Evolutionary conservation across 1,140 invertebrate genomes (phyloP), one percentile per base, ranked within the genome.

Genomic region (Papilio xuthus): DNA sequence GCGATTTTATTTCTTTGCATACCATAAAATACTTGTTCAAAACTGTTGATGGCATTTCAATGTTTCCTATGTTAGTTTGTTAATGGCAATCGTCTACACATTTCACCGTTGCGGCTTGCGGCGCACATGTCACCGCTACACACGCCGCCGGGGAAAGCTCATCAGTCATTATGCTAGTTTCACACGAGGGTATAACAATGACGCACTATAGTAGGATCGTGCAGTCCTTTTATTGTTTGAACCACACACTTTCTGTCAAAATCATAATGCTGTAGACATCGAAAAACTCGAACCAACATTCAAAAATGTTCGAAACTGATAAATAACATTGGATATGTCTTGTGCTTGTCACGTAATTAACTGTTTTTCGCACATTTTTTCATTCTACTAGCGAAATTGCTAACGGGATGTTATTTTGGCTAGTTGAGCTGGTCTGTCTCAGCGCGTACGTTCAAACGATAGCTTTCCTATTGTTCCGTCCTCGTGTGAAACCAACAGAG

Each of bases 51-150:
- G 28, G 41, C 23, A 78, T 72, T 78, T 72, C 69, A 60, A 67
- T 67, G 44, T 73, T 47, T 23, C 44, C 4, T 12, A 28, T 42
- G 37, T 50, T 13, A 56, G 79, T 79, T 81, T 82, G 71, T 80
- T 77, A 80, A 79, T 84, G 83, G 70, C 81, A 79, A 82, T 81
- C 83, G 81, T 47, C 82, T 84, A 84, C 85, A 85, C 85, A 86
- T 83, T 85, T 85, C 81, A 86, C 85, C 85, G 85, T 87, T 85
- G 82, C 79, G 32, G 41, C 41, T 53, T 53, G 50, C 50, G 50
- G 79, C 75, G 79, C 81, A 81, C 82, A 53, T 75, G 79, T 74
- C 70, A 78, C 80, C 79, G 79, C 60, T 71, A 60, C 67, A 37
- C 76, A 69, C 75, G 56, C 26, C 41, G 73, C 71, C 80, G 69